Conservation (phyloP, 2,888 invertebrate genomes). For the Melanophora roralis region DNA sequence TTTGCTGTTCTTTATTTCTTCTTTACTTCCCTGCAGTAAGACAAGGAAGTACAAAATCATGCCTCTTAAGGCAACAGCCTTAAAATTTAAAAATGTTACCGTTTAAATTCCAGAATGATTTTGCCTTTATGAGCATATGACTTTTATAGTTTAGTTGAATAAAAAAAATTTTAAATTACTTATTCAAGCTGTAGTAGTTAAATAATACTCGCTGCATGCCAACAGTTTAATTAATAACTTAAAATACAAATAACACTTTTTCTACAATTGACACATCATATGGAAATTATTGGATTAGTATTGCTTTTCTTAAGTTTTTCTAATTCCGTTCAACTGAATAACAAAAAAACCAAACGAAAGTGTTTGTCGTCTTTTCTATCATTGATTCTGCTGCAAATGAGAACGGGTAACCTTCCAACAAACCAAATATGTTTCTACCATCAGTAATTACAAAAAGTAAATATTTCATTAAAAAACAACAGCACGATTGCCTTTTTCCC, state of each 20-base stretch:
- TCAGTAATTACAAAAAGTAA: conserved; percentile 22
- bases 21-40: too few species aligned
- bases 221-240: conserved; percentile 51
- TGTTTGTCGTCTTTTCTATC: conserved; percentile 29
- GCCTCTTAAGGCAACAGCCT: too few species aligned
- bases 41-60: too few species aligned
- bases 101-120: too few species aligned
- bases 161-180: conserved; percentile 9
- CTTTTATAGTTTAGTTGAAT: too few species aligned
- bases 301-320: not conserved
- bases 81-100: too few species aligned
- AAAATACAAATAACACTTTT: conserved; percentile 28
- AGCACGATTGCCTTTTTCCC: conserved; percentile 50
- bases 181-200: conserved; percentile 1
- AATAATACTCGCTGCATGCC: not conserved
- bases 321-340: too few species aligned
- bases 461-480: conserved; percentile 44
- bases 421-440: not conserved
- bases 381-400: conserved; percentile 14
- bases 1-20: too few species aligned
- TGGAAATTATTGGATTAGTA: conserved; percentile 18
- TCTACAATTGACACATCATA: conserved; percentile 46
- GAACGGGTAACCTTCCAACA: not conserved
- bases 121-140: too few species aligned
- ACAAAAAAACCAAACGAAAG: too few species aligned